Base-by-base conservation (phyloP, 2,888 invertebrate species). In the Drosophila sordidapex region DNA sequence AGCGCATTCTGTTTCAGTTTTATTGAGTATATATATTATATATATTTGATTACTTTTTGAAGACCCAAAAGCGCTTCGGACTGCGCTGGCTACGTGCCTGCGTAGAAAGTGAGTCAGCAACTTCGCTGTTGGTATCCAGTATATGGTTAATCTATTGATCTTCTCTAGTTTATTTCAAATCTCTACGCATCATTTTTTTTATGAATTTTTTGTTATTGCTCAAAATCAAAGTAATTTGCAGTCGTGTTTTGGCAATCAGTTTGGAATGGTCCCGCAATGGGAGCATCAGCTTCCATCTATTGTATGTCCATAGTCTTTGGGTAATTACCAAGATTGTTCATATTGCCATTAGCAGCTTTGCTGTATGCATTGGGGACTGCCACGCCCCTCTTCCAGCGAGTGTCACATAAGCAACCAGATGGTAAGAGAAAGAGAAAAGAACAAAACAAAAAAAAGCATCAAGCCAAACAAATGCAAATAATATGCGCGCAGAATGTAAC, bases 301-400 rank as follows among this genome's bases (percentile, higher is more conserved):
- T 35, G 46, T 48, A 29, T 36, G n/a, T 6, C 40, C 48, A 46
- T 40, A 53, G 63, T 68, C 68, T 46, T 53, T 56, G 43, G 61
- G 49, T 79, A 79, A 69, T 76, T 74, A 74, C 57, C 48, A 46
- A 49, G 79, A 76, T 79, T 76, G 79, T 61, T 76, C 79, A 69
- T 54, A 64, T 79, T 64, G 62, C 64, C 64, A 74, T 60, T 76
- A 63, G 21, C 74, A 63, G 62, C 60, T 71, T 25, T 18, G 35
- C 54, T 38, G 35, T 25, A 15, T 25, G 49, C 68, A 27, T 31
- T 52, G n/a, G 76, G 79, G 79, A 76, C 68, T 29, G 40, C 27
- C 27, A 38, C 48, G 33, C 48, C 76, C 64, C 40, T 54, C 54
- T 38, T 52, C 25, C 25, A 25, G 46, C 60, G 54, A 63, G 38